A percentile compares a stretch with the other conserved stretches of the same genome.
These are phyloP conservation scores for Scomber colias DNA, from an alignment of 2,113 vertebrate species.

Conservation along the genomic window DNA sequence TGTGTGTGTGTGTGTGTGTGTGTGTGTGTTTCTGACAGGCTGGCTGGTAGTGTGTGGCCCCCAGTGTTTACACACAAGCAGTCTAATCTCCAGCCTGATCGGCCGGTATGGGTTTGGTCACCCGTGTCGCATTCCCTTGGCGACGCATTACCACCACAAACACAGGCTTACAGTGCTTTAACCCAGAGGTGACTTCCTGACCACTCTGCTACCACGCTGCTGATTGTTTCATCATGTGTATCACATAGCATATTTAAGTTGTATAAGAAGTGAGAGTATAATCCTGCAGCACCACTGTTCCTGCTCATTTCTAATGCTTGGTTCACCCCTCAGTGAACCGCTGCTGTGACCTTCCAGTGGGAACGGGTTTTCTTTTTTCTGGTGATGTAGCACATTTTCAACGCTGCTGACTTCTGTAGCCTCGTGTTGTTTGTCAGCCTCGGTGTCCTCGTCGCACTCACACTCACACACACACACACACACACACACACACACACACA, in stretches of 20 bases:
- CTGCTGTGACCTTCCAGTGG: too few species aligned
- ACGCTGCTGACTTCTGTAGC: background rate
- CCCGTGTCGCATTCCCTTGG: slow-evolving; percentile 71
- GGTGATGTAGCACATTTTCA: slow-evolving; percentile 19
- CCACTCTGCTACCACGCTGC: background rate
- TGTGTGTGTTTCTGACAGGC: slow-evolving; percentile 19
- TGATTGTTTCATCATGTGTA: background rate
- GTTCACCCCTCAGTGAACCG: background rate
- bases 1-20: background rate
- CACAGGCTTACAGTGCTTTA: slow-evolving; percentile 13
- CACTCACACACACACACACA: too few species aligned
- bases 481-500: too few species aligned
- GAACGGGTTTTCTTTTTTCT: background rate
- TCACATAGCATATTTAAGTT: background rate
- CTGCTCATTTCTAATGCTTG: background rate
- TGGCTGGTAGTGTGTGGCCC: slow-evolving; percentile 57
- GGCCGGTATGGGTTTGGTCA: slow-evolving; percentile 71
- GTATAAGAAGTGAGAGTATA: background rate
- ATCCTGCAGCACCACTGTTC: background rate
- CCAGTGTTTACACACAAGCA: slow-evolving; percentile 76
- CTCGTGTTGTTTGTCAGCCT: background rate
- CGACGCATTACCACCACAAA: slow-evolving; percentile 58
- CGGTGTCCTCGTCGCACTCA: background rate
- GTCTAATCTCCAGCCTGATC: slow-evolving; percentile 75
- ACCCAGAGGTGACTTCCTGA: slow-evolving; percentile 13